Evolutionary conservation across 2,113 vertebrate genomes (phyloP), one percentile per base, ranked within the genome.

Genomic region (Dicaeum eximium): DNA sequence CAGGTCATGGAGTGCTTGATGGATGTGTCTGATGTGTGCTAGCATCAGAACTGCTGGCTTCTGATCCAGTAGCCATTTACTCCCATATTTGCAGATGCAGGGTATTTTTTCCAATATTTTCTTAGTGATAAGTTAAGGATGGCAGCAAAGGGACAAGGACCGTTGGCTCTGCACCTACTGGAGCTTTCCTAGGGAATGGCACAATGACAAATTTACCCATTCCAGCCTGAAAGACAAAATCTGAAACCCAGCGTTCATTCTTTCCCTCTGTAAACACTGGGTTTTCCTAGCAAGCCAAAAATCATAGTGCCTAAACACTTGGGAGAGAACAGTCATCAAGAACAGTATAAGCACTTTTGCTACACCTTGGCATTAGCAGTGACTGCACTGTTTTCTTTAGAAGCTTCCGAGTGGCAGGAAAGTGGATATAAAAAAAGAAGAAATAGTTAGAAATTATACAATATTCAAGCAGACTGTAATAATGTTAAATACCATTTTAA

Each of bases 401-500:
- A 93, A 92, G 62, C 23, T 92, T 91, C 90, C 75, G 86, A 95
- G 72, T 86, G 82, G 72, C 90, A 84, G 40, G 75, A 65, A 90
- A 88, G 30, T 90, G 57, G 57, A 88, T 61, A 72, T 82, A 61
- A 95, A 86, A 90, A 92, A 92, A 83, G 66, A 95, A 95, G n/a
- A 92, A 95, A 91, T 38, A 40, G 61, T 72, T 80, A 90, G 90
- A 96, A 95, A 93, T 83, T 53, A 15, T 88, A 86, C 66, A 70
- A 82, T 94, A 95, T 92, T 96, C 82, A 74, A 84, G 65, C 56
- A 92, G 93, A 88, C 64, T 70, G 64, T 94, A 96, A 96, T 95
- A 94, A 95, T 50, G 90, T 92, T 94, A 96, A 96, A 94, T 95
- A 93, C 61, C 40, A 90, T 93, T 96, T 96, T 92, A 90, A 95